Conservation (phyloP, 1,140 invertebrate species). For the Leptoteleia sp. region DNA sequence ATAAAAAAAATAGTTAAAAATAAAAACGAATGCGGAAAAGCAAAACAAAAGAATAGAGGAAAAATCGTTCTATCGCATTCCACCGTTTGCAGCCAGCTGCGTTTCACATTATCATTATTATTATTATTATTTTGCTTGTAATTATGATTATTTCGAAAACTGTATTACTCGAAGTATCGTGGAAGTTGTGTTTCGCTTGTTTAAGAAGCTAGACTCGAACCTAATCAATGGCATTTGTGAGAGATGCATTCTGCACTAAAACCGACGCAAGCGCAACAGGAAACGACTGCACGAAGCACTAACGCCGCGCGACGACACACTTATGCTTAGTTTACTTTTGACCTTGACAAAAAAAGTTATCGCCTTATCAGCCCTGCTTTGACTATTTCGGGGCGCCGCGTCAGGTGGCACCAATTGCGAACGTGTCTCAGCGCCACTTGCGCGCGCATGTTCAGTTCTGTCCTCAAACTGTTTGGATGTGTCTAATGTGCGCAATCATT, state of each 20-base stretch:
- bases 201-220: constrained; percentile 59
- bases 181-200: constrained; percentile 70
- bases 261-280: constrained; percentile 54
- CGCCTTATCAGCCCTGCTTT: background rate
- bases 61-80: constrained; percentile 56
- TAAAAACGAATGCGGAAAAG: constrained; percentile 32
- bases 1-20: constrained; percentile 25
- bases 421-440: too few relatives aligned
- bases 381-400: constrained; percentile 3
- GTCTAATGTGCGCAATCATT: too few relatives aligned
- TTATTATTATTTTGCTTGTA: constrained; percentile 40
- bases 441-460: too few relatives aligned
- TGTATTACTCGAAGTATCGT: constrained; percentile 61
- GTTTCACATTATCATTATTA: constrained; percentile 29
- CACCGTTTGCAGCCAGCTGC: constrained; percentile 78
- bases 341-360: constrained; percentile 56
- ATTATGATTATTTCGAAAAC: constrained; percentile 46
- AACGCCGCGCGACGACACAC: constrained; percentile 43
- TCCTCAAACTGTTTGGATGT: too few relatives aligned
- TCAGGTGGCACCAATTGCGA: too few relatives aligned
- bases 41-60: constrained; percentile 36
- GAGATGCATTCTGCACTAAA: constrained; percentile 62
- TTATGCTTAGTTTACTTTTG: constrained; percentile 27
- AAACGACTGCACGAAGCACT: constrained; percentile 51
- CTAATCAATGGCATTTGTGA: constrained; percentile 64